phyloP scores from a whole-genome alignment of 2,113 vertebrate species.

The Lanius collurio region DNA sequence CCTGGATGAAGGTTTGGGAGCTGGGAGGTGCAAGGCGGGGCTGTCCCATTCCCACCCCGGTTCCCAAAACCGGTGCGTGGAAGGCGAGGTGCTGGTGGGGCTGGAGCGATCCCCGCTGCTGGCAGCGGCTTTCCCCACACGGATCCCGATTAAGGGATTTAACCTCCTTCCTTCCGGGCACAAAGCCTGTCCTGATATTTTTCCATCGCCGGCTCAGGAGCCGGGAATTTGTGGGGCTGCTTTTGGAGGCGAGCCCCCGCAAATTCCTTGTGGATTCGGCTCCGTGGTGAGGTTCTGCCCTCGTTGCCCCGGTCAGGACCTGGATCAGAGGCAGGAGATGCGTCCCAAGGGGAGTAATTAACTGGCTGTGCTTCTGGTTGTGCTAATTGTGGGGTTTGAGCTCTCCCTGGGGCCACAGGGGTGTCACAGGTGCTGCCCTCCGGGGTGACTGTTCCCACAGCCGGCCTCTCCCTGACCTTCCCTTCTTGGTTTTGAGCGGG shows the following conservation, averaged over 20 bases:
- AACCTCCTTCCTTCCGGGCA: neutral
- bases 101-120: neutral
- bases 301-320: fast-evolving
- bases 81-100: neutral
- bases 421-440: neutral
- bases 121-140: neutral
- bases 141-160: slow-evolving; percentile 47
- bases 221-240: neutral
- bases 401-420: fast-evolving
- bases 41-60: fast-evolving
- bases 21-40: too few relatives aligned
- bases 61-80: fast-evolving
- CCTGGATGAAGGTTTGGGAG: neutral
- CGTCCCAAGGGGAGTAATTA: neutral
- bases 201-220: neutral
- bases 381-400: fast-evolving
- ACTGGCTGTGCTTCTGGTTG: fast-evolving
- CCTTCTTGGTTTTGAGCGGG: fast-evolving
- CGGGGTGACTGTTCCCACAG: neutral
- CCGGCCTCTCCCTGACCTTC: fast-evolving
- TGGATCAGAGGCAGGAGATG: fast-evolving
- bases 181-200: neutral
- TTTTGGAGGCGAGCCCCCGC: neutral
- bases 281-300: fast-evolving
- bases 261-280: fast-evolving